A percentile compares a stretch with the other conserved stretches of the same genome.
phyloP scores from a whole-genome alignment of 2,113 vertebrate genomes.

The Rhineura floridana region DNA sequence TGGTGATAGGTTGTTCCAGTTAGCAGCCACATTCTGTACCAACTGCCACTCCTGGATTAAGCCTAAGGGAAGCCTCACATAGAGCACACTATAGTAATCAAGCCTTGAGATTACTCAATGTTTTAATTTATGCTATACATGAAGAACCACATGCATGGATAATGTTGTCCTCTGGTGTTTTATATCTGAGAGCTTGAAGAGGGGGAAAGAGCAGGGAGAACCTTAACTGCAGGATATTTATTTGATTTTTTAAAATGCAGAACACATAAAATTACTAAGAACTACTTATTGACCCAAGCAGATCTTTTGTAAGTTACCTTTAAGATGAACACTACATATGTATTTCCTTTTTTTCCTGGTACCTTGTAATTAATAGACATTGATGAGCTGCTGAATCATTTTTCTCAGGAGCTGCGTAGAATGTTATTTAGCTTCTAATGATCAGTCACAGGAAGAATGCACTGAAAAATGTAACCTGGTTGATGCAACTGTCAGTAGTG shows the following conservation, averaged over 20 bases:
- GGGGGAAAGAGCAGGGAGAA: conserved; percentile 31
- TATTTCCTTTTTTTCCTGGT: conserved; percentile 43
- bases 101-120: neutral
- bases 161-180: conserved; percentile 59
- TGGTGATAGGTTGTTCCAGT: too few relatives aligned
- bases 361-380: conserved; percentile 50
- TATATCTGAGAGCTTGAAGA: conserved; percentile 28
- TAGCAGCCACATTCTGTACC: too few relatives aligned
- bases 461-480: conserved; percentile 82
- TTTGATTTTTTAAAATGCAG: conserved; percentile 36
- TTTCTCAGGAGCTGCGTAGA: conserved; percentile 90
- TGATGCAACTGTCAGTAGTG: conserved; percentile 81
- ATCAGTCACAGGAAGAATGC: conserved; percentile 77
- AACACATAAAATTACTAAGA: conserved; percentile 54
- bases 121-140: conserved; percentile 17
- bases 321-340: conserved; percentile 37
- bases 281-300: conserved; percentile 37
- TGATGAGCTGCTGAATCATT: conserved; percentile 66
- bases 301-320: conserved; percentile 55
- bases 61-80: too few relatives aligned
- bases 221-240: conserved; percentile 52
- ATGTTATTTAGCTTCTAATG: conserved; percentile 86
- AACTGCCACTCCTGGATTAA: too few relatives aligned
- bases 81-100: too few relatives aligned
- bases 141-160: conserved; percentile 46